Conservation (phyloP, 1,140 invertebrate species). For the Colletes latitarsis region DNA sequence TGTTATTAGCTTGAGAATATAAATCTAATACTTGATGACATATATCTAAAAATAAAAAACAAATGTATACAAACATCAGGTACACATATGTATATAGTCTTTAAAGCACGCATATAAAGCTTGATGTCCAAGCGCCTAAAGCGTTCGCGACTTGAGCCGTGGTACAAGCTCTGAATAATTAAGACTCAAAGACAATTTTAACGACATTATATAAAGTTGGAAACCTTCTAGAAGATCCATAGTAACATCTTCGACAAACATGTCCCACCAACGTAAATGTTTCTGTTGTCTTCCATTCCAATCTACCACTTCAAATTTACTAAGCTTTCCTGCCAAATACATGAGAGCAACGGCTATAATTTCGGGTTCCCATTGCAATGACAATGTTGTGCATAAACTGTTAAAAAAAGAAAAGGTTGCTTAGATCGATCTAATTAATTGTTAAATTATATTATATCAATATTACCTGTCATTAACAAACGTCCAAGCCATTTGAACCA, state of each 20-base stretch:
- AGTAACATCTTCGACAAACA: slow-evolving; percentile 97
- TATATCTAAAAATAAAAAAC: slow-evolving; percentile 86
- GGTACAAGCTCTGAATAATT: no score
- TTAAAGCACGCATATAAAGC: neutral
- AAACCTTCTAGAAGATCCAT: slow-evolving; percentile 95
- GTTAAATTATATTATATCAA: neutral
- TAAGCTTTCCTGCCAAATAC: slow-evolving; percentile 97
- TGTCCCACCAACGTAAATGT: slow-evolving; percentile 98
- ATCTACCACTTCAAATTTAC: slow-evolving; percentile 96
- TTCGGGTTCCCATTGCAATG: slow-evolving; percentile 99
- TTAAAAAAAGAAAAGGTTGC: slow-evolving; percentile 62
- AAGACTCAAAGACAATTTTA: no score
- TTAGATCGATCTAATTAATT: neutral
- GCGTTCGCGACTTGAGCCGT: no score
- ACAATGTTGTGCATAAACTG: slow-evolving; percentile 97
- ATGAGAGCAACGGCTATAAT: slow-evolving; percentile 98
- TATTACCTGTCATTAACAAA: slow-evolving; percentile 98
- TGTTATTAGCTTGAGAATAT: slow-evolving; percentile 87
- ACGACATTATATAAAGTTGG: neutral
- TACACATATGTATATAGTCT: neutral
- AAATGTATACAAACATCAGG: slow-evolving; percentile 7
- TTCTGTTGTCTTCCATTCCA: slow-evolving; percentile 92
- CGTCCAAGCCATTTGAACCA: slow-evolving; percentile 99
- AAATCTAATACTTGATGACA: slow-evolving; percentile 97
- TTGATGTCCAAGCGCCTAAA: no score